These are phyloP conservation scores for Coleophora deauratella DNA, from an alignment of 2,888 invertebrate genomes.

Conservation along the genomic window DNA sequence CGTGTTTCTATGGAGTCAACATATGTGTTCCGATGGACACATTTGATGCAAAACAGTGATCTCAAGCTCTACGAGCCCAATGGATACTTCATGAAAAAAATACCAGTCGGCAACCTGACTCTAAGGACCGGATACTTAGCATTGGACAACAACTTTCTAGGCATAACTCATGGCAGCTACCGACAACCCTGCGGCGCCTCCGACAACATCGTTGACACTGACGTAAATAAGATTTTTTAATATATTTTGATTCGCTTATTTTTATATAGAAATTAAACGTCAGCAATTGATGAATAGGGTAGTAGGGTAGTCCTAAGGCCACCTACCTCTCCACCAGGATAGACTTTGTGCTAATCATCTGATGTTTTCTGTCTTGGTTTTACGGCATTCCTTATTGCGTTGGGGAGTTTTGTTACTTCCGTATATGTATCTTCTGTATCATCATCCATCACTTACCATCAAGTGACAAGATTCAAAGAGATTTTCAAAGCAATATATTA, in stretches of 20 bases:
- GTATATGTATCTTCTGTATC: neutral
- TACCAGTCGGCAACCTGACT: constrained; percentile 28
- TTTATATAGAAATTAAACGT: neutral
- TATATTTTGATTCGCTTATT: neutral
- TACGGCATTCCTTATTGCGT: too few species aligned
- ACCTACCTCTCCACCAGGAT: neutral
- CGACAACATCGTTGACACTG: constrained; percentile 3
- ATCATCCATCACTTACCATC: too few species aligned
- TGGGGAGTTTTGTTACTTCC: too few species aligned
- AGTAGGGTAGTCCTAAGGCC: too few species aligned
- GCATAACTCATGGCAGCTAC: constrained; percentile 28
- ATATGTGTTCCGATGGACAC: constrained; percentile 14
- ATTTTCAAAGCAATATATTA: neutral
- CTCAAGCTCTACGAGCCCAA: constrained; percentile 32
- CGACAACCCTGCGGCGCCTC: constrained; percentile 24
- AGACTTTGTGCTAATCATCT: too few species aligned
- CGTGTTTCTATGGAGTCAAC: constrained; percentile 36
- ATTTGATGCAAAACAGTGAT: constrained; percentile 14
- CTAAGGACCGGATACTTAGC: constrained; percentile 26
- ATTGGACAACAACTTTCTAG: constrained; percentile 22
- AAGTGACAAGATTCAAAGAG: neutral
- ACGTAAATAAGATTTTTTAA: neutral
- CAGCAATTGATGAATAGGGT: too few species aligned
- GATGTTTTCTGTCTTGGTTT: too few species aligned
- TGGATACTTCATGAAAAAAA: constrained; percentile 25